These are phyloP conservation scores for Philonicus albiceps DNA, from an alignment of 2,888 invertebrate species.

Conservation along the genomic window DNA sequence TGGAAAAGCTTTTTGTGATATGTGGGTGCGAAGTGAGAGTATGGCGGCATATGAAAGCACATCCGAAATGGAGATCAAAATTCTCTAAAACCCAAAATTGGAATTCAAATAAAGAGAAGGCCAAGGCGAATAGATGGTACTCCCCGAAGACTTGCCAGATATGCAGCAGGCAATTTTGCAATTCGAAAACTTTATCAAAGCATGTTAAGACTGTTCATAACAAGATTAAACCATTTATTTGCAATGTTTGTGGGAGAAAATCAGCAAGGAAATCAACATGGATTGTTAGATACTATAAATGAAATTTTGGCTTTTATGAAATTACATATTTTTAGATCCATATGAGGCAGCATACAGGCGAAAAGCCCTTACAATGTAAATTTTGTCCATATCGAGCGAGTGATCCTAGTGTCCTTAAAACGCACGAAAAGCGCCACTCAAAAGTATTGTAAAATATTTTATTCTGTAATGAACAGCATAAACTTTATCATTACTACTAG, in stretches of 20 bases:
- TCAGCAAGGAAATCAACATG: constrained; percentile 76
- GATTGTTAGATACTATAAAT: constrained; percentile 60
- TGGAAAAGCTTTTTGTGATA: neutral
- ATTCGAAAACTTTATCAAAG: constrained; percentile 72
- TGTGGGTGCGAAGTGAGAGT: constrained; percentile 63
- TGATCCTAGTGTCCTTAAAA: constrained; percentile 78
- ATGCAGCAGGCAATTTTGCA: constrained; percentile 74
- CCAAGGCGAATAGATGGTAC: constrained; percentile 63
- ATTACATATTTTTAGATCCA: constrained; percentile 66
- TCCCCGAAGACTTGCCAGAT: constrained; percentile 72
- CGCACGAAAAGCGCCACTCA: constrained; percentile 71
- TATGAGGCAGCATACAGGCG: constrained; percentile 78
- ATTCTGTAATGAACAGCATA: neutral
- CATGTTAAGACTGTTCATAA: constrained; percentile 78
- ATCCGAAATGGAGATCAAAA: constrained; percentile 62
- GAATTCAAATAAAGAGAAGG: constrained; percentile 48
- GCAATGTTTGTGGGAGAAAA: constrained; percentile 77
- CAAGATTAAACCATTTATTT: constrained; percentile 76
- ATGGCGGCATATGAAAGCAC: constrained; percentile 71
- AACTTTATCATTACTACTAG: constrained; percentile 48
- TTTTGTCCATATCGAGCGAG: constrained; percentile 74
- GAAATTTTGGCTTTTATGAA: neutral
- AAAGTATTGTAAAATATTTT: constrained; percentile 48
- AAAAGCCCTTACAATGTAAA: constrained; percentile 78
- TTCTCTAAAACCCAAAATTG: constrained; percentile 51